A percentile compares a stretch with the other conserved stretches of the same genome.
These are phyloP conservation scores for Thyatira batis DNA, from an alignment of 2,888 invertebrate species.

Conservation along the genomic window DNA sequence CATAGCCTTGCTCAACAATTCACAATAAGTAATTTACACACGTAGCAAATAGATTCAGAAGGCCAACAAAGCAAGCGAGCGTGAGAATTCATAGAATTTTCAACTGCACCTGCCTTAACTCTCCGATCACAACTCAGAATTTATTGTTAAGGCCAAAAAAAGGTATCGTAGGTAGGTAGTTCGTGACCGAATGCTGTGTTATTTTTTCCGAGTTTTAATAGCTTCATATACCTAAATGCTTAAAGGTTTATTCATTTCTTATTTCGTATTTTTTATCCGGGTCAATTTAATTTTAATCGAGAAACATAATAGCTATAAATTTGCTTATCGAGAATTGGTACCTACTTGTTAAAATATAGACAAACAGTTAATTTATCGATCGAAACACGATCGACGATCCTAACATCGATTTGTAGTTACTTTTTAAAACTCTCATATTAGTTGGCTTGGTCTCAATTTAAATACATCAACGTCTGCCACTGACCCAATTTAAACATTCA, in stretches of 20 bases:
- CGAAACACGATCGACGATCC: neutral
- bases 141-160: conserved; percentile 14
- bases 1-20: conserved; percentile 64
- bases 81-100: conserved; percentile 52
- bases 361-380: too few species aligned
- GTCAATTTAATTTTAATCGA: neutral
- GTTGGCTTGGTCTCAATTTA: conserved; percentile 30
- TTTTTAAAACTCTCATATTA: neutral
- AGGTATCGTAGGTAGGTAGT: conserved; percentile 11
- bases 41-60: conserved; percentile 51
- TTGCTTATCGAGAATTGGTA: too few species aligned
- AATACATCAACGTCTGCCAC: conserved; percentile 21
- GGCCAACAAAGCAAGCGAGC: conserved; percentile 49
- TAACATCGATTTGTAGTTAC: neutral
- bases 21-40: conserved; percentile 60
- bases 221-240: neutral
- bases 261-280: neutral
- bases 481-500: conserved; percentile 30
- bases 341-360: too few species aligned
- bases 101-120: conserved; percentile 39
- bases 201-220: neutral
- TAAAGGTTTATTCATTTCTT: neutral
- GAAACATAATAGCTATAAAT: neutral
- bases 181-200: neutral
- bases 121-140: conserved; percentile 13